These are phyloP conservation scores for Eilema caniola DNA, from an alignment of 2,888 invertebrate genomes.

Conservation along the genomic window DNA sequence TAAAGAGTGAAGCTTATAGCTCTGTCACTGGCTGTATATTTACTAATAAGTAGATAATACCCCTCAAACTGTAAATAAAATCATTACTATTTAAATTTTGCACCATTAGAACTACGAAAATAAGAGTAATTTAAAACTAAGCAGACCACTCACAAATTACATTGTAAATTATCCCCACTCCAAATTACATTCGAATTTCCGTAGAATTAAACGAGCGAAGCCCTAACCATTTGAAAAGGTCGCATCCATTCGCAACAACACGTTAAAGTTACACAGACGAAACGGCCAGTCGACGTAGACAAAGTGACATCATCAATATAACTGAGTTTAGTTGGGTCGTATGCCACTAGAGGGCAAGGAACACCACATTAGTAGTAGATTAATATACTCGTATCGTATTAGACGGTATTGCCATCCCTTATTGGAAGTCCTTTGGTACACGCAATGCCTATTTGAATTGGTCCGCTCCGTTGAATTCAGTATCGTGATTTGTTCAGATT, in stretches of 20 bases:
- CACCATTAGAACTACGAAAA: too few species aligned
- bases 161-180: conserved; percentile 52
- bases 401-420: conserved; percentile 61
- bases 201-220: conserved; percentile 64
- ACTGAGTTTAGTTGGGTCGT: conserved; percentile 60
- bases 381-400: conserved; percentile 73
- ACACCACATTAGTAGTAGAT: conserved; percentile 81
- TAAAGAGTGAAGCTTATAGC: too few species aligned
- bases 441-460: conserved; percentile 73
- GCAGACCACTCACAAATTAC: conserved; percentile 49
- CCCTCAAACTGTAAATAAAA: background rate
- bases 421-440: conserved; percentile 78
- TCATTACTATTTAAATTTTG: too few species aligned
- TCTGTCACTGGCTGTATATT: background rate
- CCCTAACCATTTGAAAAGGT: conserved; percentile 64
- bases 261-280: conserved; percentile 70
- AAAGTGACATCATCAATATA: conserved; percentile 80
- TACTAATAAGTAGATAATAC: background rate
- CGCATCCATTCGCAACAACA: conserved; percentile 64
- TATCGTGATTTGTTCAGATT: conserved; percentile 53
- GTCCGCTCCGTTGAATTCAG: conserved; percentile 61
- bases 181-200: conserved; percentile 68
- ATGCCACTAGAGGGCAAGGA: conserved; percentile 66
- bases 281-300: conserved; percentile 76
- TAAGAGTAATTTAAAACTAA: conserved; percentile 36